Conservation (phyloP, 2,797 vertebrate genomes). For the Poecilia gillii region DNA sequence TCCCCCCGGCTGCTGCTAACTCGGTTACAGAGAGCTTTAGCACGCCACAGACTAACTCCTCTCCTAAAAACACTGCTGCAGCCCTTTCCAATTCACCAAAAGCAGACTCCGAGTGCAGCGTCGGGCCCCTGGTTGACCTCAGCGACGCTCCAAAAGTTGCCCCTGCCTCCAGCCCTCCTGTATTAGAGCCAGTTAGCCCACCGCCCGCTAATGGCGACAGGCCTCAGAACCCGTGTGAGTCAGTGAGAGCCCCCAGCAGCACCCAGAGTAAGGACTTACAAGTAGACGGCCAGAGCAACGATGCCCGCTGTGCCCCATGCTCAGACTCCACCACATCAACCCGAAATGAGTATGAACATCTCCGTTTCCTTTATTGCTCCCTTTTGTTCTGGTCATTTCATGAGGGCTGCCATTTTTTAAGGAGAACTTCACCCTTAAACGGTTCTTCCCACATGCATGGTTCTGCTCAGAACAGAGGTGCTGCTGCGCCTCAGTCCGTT, state of each 20-base stretch:
- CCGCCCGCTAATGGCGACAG: slow-evolving; percentile 52
- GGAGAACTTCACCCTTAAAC: slow-evolving; percentile 26
- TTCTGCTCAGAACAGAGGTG: not conserved
- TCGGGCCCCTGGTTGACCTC: slow-evolving; percentile 94
- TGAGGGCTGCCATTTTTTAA: not conserved
- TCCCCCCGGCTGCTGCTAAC: slow-evolving; percentile 93
- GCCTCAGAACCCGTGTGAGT: slow-evolving; percentile 77
- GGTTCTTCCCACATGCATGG: not conserved
- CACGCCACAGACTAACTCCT: slow-evolving; percentile 91
- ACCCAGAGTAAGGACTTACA: slow-evolving; percentile 86
- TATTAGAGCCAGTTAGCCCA: slow-evolving; percentile 70
- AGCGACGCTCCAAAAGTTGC: slow-evolving; percentile 80
- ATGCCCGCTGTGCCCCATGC: slow-evolving; percentile 85
- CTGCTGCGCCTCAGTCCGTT: not conserved
- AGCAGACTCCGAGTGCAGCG: slow-evolving; percentile 71
- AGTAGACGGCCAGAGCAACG: slow-evolving; percentile 91
- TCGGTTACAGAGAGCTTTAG: slow-evolving; percentile 92
- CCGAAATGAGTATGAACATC: slow-evolving; percentile 94
- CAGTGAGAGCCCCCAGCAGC: slow-evolving; percentile 70
- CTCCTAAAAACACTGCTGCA: slow-evolving; percentile 78
- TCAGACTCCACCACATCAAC: slow-evolving; percentile 85
- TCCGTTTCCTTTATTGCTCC: slow-evolving; percentile 74
- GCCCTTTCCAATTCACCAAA: slow-evolving; percentile 73
- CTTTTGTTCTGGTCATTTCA: slow-evolving; percentile 35
- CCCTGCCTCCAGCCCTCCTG: slow-evolving; percentile 72